Conservation (phyloP, 2,888 invertebrate genomes). For the Atrina japonica region DNA sequence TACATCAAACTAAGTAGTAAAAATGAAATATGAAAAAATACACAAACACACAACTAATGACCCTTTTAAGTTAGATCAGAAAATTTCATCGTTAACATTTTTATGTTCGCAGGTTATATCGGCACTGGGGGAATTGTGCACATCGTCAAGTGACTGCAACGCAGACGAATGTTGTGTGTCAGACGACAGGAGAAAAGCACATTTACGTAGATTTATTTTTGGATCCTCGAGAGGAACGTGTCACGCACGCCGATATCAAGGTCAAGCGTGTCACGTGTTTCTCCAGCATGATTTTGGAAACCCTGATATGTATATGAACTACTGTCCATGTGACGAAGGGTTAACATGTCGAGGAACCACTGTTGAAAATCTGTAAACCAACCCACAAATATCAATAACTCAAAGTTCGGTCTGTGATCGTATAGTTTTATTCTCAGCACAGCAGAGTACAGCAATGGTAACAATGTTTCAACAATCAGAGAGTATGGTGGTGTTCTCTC, state of each 20-base stretch:
- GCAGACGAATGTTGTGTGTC: conserved; percentile 54
- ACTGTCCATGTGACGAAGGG: conserved; percentile 49
- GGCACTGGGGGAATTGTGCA: conserved; percentile 26
- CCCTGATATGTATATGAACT: conserved; percentile 46
- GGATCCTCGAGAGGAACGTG: conserved; percentile 48
- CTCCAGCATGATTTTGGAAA: conserved; percentile 36
- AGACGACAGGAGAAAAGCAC: conserved; percentile 37
- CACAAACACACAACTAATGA: no score
- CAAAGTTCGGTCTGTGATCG: no score
- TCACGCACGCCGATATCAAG: conserved; percentile 48
- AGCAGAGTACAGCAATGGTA: no score
- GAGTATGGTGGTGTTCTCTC: no score
- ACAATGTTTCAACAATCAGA: no score
- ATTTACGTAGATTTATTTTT: conserved; percentile 50
- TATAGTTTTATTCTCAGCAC: no score
- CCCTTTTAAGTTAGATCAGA: no score
- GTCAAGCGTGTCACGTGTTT: conserved; percentile 54
- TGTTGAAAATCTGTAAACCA: no score
- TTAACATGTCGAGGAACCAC: conserved; percentile 48
- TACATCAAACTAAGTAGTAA: no score
- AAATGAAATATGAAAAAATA: no score
- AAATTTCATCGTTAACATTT: no score
- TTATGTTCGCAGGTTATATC: background rate
- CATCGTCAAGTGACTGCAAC: conserved; percentile 50
- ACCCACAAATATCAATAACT: no score